These are phyloP conservation scores for Amaurobius ferox DNA, from an alignment of 2,888 invertebrate genomes.

Conservation along the genomic window DNA sequence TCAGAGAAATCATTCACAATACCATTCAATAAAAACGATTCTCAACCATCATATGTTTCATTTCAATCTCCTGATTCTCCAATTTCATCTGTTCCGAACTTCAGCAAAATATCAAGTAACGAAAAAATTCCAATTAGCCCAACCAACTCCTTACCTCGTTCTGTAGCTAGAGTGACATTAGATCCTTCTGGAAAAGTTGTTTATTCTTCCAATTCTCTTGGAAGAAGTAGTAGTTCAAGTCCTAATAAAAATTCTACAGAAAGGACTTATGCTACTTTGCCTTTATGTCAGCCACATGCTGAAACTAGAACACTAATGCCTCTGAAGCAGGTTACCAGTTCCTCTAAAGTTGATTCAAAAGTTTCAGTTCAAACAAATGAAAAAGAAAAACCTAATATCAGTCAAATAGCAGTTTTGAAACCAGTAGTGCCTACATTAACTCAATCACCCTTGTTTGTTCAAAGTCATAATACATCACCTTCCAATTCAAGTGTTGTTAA, in stretches of 20 bases:
- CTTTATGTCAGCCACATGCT: slow-evolving; percentile 29
- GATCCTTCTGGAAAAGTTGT: slow-evolving; percentile 92
- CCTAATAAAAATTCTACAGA: background rate
- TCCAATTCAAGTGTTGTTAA: slow-evolving; percentile 3
- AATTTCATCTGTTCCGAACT: slow-evolving; percentile 21
- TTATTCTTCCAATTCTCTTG: slow-evolving; percentile 83
- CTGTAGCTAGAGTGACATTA: slow-evolving; percentile 77
- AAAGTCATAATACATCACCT: background rate
- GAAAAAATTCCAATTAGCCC: slow-evolving; percentile 20
- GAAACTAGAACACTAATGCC: background rate
- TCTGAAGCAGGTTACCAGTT: background rate
- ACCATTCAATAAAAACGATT: slow-evolving; percentile 12
- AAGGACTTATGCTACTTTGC: slow-evolving; percentile 48
- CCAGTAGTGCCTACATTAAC: background rate
- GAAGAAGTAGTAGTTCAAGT: slow-evolving; percentile 38
- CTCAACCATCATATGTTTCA: slow-evolving; percentile 28
- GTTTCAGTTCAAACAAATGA: background rate
- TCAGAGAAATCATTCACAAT: background rate
- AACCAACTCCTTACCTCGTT: slow-evolving; percentile 40
- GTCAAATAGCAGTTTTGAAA: background rate
- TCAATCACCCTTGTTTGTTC: background rate
- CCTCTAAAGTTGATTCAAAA: background rate
- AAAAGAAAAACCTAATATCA: background rate
- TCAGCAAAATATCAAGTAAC: background rate
- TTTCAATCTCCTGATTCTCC: slow-evolving; percentile 55